Evolutionary conservation across 2,797 vertebrate genomes (phyloP).

Genomic region (Characodon lateralis): DNA sequence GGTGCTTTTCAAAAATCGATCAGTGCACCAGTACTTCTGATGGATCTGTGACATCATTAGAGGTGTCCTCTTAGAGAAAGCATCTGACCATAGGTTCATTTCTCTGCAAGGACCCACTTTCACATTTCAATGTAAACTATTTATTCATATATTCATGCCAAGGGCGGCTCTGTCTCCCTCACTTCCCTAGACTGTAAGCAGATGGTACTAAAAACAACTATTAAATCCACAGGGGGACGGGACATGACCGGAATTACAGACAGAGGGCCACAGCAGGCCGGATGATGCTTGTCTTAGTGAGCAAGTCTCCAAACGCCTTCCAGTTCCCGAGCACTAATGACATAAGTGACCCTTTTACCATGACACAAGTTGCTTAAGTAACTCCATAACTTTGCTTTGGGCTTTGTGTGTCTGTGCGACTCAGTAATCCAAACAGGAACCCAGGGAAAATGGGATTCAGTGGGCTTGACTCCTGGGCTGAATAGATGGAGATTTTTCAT

Average conservation of each 20-base stretch:
- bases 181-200: slow-evolving; percentile 63
- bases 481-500: slow-evolving; percentile 68
- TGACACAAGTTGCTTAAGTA: slow-evolving; percentile 49
- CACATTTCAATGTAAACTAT: slow-evolving; percentile 40
- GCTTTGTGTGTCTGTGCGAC: slow-evolving; percentile 20
- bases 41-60: slow-evolving; percentile 3
- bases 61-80: slow-evolving; percentile 13
- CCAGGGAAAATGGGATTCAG: slow-evolving; percentile 62
- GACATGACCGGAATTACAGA: slow-evolving; percentile 39
- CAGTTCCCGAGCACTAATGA: slow-evolving; percentile 49
- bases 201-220: slow-evolving; percentile 65
- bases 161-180: slow-evolving; percentile 52
- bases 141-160: slow-evolving; percentile 72
- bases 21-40: not conserved
- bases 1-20: not conserved
- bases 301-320: slow-evolving; percentile 47
- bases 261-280: slow-evolving; percentile 46
- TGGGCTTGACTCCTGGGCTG: slow-evolving; percentile 59
- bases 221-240: slow-evolving; percentile 41
- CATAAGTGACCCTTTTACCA: slow-evolving; percentile 61
- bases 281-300: slow-evolving; percentile 61
- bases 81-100: slow-evolving; percentile 23
- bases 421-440: slow-evolving; percentile 65
- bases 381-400: slow-evolving; percentile 50
- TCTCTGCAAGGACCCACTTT: slow-evolving; percentile 37